These are phyloP conservation scores for Penaeus chinensis DNA, from an alignment of 1,140 invertebrate genomes.

Conservation along the genomic window DNA sequence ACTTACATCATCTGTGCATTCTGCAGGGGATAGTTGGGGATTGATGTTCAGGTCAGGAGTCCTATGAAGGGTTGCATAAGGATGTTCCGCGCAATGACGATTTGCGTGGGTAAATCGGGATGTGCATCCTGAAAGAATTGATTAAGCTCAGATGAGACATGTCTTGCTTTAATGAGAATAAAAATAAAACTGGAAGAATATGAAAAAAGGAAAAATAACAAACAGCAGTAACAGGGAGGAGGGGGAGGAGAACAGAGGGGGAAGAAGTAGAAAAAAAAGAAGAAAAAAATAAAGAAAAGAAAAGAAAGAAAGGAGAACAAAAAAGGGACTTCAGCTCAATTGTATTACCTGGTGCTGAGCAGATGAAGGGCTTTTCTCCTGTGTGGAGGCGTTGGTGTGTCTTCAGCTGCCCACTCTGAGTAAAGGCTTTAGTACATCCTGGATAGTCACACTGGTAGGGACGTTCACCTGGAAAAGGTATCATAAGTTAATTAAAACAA, in stretches of 20 bases:
- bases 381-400: conserved; percentile 86
- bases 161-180: conserved; percentile 18
- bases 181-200: neutral
- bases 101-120: conserved; percentile 86
- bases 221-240: too few relatives aligned
- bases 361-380: conserved; percentile 85
- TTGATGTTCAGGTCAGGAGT: conserved; percentile 83
- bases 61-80: conserved; percentile 74
- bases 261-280: too few relatives aligned
- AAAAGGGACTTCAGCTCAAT: neutral
- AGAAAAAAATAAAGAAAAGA: too few relatives aligned
- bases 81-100: conserved; percentile 75
- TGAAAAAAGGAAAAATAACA: too few relatives aligned
- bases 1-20: conserved; percentile 72
- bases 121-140: conserved; percentile 69
- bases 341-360: conserved; percentile 75
- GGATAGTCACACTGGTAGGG: conserved; percentile 85
- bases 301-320: too few relatives aligned
- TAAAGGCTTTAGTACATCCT: conserved; percentile 81
- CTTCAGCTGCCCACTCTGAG: conserved; percentile 85
- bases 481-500: too few relatives aligned
- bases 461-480: conserved; percentile 75
- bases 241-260: too few relatives aligned
- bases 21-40: conserved; percentile 77
- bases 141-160: neutral